phyloP scores from a whole-genome alignment of 2,797 vertebrate genomes.

The Sciurus vulgaris region DNA sequence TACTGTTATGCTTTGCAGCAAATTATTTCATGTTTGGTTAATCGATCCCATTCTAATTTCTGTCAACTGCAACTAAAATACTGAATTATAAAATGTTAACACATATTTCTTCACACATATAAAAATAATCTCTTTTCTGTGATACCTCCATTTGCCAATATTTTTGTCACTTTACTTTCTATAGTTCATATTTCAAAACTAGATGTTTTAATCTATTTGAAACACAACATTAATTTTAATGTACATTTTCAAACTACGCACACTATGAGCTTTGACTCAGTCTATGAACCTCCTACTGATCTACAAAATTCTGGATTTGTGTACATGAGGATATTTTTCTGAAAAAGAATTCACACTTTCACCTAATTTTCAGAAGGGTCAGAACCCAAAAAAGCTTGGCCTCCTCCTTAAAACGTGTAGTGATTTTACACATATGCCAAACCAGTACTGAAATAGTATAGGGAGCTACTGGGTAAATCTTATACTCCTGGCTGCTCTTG shows the following conservation, averaged over 20 bases:
- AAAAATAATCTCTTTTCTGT: slow-evolving; percentile 28
- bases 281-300: background rate
- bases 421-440: background rate
- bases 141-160: slow-evolving; percentile 44
- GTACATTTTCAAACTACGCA: slow-evolving; percentile 39
- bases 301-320: slow-evolving; percentile 38
- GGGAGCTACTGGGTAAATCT: background rate
- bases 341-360: slow-evolving; percentile 45
- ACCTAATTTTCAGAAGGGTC: slow-evolving; percentile 5
- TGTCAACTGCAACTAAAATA: background rate
- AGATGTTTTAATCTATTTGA: slow-evolving; percentile 35
- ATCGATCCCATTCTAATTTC: background rate
- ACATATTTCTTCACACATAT: background rate
- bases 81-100: background rate
- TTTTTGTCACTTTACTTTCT: slow-evolving; percentile 44
- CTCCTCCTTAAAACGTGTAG: slow-evolving; percentile 13
- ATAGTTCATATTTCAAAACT: slow-evolving; percentile 58
- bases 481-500: background rate
- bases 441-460: slow-evolving; percentile 28
- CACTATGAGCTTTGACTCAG: background rate
- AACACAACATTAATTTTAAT: slow-evolving; percentile 56
- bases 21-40: background rate
- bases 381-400: background rate
- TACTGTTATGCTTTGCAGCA: background rate
- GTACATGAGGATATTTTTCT: slow-evolving; percentile 31